Base-by-base conservation (phyloP, 2,888 invertebrate genomes). In the Agrotis ipsilon region DNA sequence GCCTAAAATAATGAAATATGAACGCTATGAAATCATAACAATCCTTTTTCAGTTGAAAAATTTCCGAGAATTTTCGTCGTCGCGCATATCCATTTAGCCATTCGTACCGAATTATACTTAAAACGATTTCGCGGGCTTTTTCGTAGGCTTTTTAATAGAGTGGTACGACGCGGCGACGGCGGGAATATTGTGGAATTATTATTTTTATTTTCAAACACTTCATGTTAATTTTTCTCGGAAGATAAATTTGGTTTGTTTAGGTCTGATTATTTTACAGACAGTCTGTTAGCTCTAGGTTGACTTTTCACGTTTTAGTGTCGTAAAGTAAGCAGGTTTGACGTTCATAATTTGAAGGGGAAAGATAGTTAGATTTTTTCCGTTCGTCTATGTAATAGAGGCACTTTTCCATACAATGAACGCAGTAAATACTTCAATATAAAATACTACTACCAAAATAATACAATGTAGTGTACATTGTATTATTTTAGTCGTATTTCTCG, bases 21-120 rank as follows among this genome's bases (percentile, higher is more conserved):
- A 67, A 49, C 57, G 68, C 76, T 19, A 46, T 65, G 27, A 57
- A 66, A 54, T 51, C 45, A 75, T 64, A 68, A 72, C 48, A 80
- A 72, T 78, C 60, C 66, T 58, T 72, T 81, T 68, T 81, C 62
- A 18, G 27, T 49, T n/a, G 27, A 65, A 75, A 65, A 19, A 24
- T 66, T 72, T 79, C 57, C 21, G 52, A 9, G 59, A 64, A 60
- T 70, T 72, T 83, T 63, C 55, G 16, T 46, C 60, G 58, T 21
- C 60, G 61, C 46, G 65, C 61, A 69, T 64, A 60, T 77, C 62
- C 73, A 81, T 81, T 81, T 67, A 73, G 57, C 57, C 67, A 61
- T 67, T 72, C 54, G 59, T 64, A 43, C 58, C 52, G 32, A 77
- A 78, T 84, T 71, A 77, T 64, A 48, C 61, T 73, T 67, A 55